A percentile compares a stretch with the other conserved stretches of the same genome.
Evolutionary conservation across 2,797 vertebrate genomes (phyloP).

Genomic region (Spinibarbus caldwelli): DNA sequence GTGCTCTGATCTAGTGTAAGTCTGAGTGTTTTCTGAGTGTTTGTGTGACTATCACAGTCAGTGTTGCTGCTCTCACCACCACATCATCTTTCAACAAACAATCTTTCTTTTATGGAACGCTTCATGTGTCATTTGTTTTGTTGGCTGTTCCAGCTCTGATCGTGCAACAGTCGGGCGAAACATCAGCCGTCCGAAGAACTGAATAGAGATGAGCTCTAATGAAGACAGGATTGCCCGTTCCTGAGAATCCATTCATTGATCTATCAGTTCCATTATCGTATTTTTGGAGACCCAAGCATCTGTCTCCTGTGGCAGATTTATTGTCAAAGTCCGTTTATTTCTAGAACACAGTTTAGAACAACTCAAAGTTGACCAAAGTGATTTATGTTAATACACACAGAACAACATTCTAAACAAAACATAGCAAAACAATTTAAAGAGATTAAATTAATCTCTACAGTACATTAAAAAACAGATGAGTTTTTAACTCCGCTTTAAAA

Average conservation of each 20-base stretch:
- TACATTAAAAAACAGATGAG: too few relatives aligned
- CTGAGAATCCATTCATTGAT: not conserved
- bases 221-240: not conserved
- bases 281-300: not conserved
- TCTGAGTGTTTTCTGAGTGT: not conserved
- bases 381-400: too few relatives aligned
- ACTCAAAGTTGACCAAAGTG: too few relatives aligned
- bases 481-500: too few relatives aligned
- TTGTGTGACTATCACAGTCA: constrained; percentile 48
- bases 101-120: constrained; percentile 70
- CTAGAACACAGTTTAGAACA: too few relatives aligned
- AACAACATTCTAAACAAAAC: too few relatives aligned
- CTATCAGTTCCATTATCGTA: not conserved
- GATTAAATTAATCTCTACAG: too few relatives aligned
- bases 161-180: not conserved
- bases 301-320: not conserved
- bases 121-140: constrained; percentile 77
- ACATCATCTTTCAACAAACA: constrained; percentile 66
- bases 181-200: not conserved
- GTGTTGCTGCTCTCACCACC: not conserved
- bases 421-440: too few relatives aligned
- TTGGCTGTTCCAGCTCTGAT: constrained; percentile 59
- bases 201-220: not conserved
- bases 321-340: too few relatives aligned
- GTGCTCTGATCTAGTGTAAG: not conserved